A percentile compares a stretch with the other conserved stretches of the same genome.
These are phyloP conservation scores for Coreius guichenoti DNA, from an alignment of 2,797 vertebrate species.

Conservation along the genomic window DNA sequence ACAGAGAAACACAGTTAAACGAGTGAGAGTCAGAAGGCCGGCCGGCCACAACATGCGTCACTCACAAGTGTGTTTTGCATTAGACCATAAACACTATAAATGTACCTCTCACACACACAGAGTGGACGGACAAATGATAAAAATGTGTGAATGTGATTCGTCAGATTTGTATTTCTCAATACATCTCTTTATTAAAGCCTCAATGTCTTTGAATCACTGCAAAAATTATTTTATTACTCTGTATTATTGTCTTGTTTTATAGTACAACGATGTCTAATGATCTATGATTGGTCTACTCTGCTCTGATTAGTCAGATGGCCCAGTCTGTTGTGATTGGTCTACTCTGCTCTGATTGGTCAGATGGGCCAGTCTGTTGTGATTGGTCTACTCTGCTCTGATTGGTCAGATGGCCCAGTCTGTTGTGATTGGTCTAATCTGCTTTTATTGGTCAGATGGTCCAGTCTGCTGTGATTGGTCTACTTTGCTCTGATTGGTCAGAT, in stretches of 20 bases:
- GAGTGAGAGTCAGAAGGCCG: not conserved
- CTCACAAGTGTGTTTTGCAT: constrained; percentile 52
- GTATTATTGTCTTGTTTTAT: not conserved
- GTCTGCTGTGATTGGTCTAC: no score
- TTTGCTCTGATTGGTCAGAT: no score
- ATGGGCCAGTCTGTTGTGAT: no score
- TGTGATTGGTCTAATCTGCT: no score
- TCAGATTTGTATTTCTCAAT: not conserved
- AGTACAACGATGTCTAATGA: not conserved
- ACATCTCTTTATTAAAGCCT: not conserved
- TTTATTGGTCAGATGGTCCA: no score
- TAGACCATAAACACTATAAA: constrained; percentile 49
- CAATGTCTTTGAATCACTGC: not conserved
- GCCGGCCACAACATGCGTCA: constrained; percentile 52
- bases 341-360: no score
- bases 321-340: no score
- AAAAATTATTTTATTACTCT: not conserved
- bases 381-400: no score
- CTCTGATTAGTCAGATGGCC: no score
- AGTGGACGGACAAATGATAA: not conserved
- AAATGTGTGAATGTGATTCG: not conserved
- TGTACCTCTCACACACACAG: constrained; percentile 21
- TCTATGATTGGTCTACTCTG: no score
- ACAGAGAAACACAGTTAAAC: not conserved
- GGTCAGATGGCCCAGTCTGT: no score